Evolutionary conservation across 2,888 invertebrate species (phyloP), one percentile per base, ranked within the genome.

Genomic region (Orgyia antiqua): DNA sequence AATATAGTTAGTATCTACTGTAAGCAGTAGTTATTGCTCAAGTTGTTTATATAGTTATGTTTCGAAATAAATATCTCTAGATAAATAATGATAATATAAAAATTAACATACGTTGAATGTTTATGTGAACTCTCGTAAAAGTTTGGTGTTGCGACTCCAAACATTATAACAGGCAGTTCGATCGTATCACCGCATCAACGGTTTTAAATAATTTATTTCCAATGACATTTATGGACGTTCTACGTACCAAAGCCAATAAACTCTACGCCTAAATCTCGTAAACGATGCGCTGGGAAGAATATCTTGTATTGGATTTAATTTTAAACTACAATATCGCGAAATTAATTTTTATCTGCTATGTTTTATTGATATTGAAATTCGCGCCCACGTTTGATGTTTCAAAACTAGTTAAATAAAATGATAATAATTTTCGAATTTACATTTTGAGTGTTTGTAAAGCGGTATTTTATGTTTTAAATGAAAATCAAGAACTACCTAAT

Each of bases 191-290:
- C 39, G 49, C 45, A n/a, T n/a, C n/a, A n/a, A 44, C 42, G 37
- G 39, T 37, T 48, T 39, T 36, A 43, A 43, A 54, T 73, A 61
- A 78, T 78, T 78, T 75, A 79, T 78, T 69, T 68, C 45, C 56
- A 49, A 66, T 74, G 80, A 76, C 77, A 70, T 77, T 80, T 73
- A 82, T 82, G 67, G 67, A 61, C 58, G 68, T 70, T 66, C 69
- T 69, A 72, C 68, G 58, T 63, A 67, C 48, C 52, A 57, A 51
- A 60, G 47, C 64, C 67, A 70, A 73, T 76, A 74, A 75, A 73
- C 42, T 37, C 51, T 52, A 61, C 66, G 62, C 64, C 63, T 59
- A 57, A 67, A 70, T 67, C 57, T 55, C 51, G 61, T 66, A 59
- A 58, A 49, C 51, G 51, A 63, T 62, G 56, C 61, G 50, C 29